Evolutionary conservation across 2,797 vertebrate genomes (phyloP).

Genomic region (Melanotaenia parkinsoni): DNA sequence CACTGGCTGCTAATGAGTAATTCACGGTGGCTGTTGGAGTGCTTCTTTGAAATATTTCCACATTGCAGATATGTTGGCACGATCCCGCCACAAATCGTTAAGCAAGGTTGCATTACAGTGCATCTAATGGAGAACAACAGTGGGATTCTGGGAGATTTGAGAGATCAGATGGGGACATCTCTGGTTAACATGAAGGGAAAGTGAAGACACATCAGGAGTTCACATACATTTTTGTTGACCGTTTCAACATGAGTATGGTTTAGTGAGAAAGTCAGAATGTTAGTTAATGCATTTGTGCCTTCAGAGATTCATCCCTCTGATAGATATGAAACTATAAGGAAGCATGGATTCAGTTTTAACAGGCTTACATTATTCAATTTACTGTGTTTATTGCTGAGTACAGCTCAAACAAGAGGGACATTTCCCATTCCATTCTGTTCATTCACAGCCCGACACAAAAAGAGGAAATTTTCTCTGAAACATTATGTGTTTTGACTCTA

Average conservation of each 20-base stretch:
- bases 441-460: not conserved
- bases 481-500: slow-evolving; percentile 1
- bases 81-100: not conserved
- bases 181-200: too few relatives aligned
- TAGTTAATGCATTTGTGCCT: not conserved
- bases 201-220: not conserved
- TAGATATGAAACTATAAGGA: not conserved
- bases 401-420: not conserved
- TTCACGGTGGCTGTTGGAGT: not conserved
- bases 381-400: slow-evolving; percentile 6
- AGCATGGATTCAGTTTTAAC: not conserved
- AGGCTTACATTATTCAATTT: not conserved
- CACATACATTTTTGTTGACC: not conserved
- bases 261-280: not conserved
- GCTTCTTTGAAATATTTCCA: not conserved
- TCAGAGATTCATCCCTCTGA: not conserved
- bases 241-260: not conserved
- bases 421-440: slow-evolving; percentile 1
- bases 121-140: not conserved
- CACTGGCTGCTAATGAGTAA: not conserved
- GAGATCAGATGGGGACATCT: too few relatives aligned
- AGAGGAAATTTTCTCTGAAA: not conserved
- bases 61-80: not conserved
- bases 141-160: too few relatives aligned
- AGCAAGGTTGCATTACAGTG: not conserved